Conservation (phyloP, 1,140 invertebrate genomes). For the Halesus radiatus region DNA sequence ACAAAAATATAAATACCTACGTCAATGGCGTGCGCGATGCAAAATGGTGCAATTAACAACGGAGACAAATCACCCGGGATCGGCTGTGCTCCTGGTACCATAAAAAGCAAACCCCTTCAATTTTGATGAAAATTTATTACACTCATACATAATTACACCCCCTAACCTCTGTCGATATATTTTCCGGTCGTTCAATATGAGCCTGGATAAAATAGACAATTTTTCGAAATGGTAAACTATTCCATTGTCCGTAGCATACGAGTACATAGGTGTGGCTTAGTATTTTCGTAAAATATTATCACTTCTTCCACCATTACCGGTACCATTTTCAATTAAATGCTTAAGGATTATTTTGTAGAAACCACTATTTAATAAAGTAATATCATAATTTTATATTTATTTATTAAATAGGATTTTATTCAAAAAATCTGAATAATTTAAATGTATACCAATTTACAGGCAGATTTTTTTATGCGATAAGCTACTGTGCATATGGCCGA, state of each 20-base stretch:
- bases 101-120: conserved; percentile 29
- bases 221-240: conserved; percentile 39
- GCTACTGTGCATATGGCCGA: too few species aligned
- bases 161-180: conserved; percentile 3
- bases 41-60: conserved; percentile 27
- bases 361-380: too few species aligned
- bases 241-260: background rate
- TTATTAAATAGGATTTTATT: too few species aligned
- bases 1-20: conserved; percentile 4
- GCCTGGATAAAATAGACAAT: conserved; percentile 20
- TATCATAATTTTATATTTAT: too few species aligned
- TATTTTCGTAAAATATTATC: too few species aligned
- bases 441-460: too few species aligned
- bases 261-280: too few species aligned
- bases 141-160: conserved; percentile 33
- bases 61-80: conserved; percentile 25
- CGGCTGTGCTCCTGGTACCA: background rate
- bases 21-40: conserved; percentile 13
- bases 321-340: too few species aligned
- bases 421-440: too few species aligned
- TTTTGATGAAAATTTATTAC: conserved; percentile 33
- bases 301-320: too few species aligned
- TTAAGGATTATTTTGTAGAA: too few species aligned
- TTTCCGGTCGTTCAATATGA: conserved; percentile 19
- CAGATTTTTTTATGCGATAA: too few species aligned